Conservation (phyloP, 2,888 invertebrate genomes). For the Drosophila macrospina region DNA sequence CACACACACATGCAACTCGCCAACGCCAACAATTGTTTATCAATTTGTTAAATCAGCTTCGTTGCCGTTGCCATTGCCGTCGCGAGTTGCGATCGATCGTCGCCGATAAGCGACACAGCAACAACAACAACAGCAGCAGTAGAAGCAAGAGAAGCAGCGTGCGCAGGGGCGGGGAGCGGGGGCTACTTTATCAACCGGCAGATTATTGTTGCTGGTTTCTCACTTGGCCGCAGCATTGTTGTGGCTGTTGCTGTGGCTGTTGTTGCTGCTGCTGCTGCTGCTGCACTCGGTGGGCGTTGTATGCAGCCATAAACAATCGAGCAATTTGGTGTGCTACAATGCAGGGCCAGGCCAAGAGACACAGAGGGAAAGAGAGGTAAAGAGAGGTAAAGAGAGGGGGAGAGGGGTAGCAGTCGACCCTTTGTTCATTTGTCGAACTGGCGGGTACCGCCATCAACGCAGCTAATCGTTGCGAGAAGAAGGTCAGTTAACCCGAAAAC, state of each 20-base stretch:
- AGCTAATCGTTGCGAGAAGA: constrained; percentile 69
- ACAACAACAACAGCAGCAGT: constrained; percentile 41
- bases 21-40: constrained; percentile 82
- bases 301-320: constrained; percentile 82
- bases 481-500: constrained; percentile 73
- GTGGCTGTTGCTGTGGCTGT: constrained; percentile 25
- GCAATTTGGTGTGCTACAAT: constrained; percentile 71
- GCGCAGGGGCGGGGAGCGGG: not conserved
- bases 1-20: constrained; percentile 39
- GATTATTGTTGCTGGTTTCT: constrained; percentile 81
- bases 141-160: constrained; percentile 18
- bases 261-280: constrained; percentile 25
- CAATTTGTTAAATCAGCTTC: constrained; percentile 80
- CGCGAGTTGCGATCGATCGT: constrained; percentile 73
- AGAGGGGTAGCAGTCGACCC: constrained; percentile 42
- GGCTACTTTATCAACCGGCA: constrained; percentile 73
- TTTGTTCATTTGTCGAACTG: constrained; percentile 76
- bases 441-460: constrained; percentile 38
- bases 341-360: constrained; percentile 4
- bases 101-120: constrained; percentile 70
- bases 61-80: constrained; percentile 55
- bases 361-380: not conserved
- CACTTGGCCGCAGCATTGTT: constrained; percentile 67
- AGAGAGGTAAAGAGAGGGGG: no score
- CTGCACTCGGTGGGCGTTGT: constrained; percentile 75